Evolutionary conservation across 1,140 invertebrate species (phyloP), one percentile per base, ranked within the genome.

Genomic region (Drosophila cardini): DNA sequence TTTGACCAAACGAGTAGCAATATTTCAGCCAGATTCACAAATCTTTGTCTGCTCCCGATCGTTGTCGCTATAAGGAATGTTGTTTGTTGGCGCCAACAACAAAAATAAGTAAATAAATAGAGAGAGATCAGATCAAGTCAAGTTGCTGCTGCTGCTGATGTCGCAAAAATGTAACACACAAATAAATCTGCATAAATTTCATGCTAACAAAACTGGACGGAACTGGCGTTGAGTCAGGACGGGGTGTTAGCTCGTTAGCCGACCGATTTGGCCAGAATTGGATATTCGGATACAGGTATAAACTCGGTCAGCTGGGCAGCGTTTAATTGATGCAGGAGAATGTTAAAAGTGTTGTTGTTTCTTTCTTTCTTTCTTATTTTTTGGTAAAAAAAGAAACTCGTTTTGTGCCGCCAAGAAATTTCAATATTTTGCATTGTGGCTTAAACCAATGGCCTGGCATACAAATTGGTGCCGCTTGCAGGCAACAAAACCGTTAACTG

Each of bases 101-200:
- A 26, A 26, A 26, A 2, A 26, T 5, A 26, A 26, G 5, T 26
- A 26, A 45, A 48, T 45, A 76, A 10, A 38, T 53, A 72, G 64
- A 84, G 81, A 85, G 82, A 85, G 81, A 85, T 86, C 78, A 82
- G 74, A 60, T 36, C 52, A 68, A 34, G 34, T 61, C 36, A 38
- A 40, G 53, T 34, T 56, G 52, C 21, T 45, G 10, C 13, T 43
- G 11, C n/a, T 40, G 43, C 2, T 38, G 43, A 53, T 53, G 75
- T 70, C 50, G 15, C 64, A 48, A 21, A 73, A 68, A 83, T 87
- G 83, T 79, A 87, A 83, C 79, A 87, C 72, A 86, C 87, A 86
- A 86, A 86, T 86, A 86, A 87, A 87, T 86, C 84, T 86, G 81
- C 83, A 86, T 86, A 86, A 87, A 79, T 86, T 86, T 71, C 61